A percentile compares a stretch with the other conserved stretches of the same genome.
Evolutionary conservation across 2,888 invertebrate genomes (phyloP).

Genomic region (Odontothrips loti): DNA sequence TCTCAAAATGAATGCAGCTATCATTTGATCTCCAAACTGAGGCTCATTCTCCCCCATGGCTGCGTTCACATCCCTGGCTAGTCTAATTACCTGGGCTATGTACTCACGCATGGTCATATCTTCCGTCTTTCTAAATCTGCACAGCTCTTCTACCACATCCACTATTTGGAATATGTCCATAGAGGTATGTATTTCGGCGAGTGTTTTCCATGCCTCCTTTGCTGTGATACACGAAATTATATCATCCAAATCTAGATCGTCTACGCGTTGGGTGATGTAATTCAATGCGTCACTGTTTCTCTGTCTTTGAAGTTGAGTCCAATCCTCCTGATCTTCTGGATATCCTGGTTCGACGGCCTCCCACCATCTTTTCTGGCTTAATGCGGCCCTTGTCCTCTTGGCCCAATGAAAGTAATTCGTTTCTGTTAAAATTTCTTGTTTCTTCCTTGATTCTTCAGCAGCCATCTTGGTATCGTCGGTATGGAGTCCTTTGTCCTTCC

Average conservation of each 20-base stretch:
- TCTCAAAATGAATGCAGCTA: not conserved
- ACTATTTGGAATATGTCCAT: not conserved
- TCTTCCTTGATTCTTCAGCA: not conserved
- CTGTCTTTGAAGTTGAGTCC: not conserved
- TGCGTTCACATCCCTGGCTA: not conserved
- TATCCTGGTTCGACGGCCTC: not conserved
- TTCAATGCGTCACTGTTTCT: not conserved
- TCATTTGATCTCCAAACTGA: not conserved
- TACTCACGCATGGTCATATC: not conserved
- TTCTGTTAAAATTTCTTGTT: not conserved
- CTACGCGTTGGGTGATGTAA: not conserved
- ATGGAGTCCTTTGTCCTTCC: not conserved
- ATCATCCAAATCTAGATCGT: not conserved
- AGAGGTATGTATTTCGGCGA: not conserved
- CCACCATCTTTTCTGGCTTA: not conserved
- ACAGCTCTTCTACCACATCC: not conserved
- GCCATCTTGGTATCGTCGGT: not conserved
- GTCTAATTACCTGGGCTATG: not conserved
- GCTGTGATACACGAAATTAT: not conserved
- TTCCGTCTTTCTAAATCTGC: not conserved
- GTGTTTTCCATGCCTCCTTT: not conserved
- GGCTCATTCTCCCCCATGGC: not conserved
- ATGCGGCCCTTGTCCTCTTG: not conserved
- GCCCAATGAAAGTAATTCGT: not conserved
- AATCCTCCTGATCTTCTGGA: not conserved